Conservation (phyloP, 2,888 invertebrate genomes). For the Meteorus cinctellus region DNA sequence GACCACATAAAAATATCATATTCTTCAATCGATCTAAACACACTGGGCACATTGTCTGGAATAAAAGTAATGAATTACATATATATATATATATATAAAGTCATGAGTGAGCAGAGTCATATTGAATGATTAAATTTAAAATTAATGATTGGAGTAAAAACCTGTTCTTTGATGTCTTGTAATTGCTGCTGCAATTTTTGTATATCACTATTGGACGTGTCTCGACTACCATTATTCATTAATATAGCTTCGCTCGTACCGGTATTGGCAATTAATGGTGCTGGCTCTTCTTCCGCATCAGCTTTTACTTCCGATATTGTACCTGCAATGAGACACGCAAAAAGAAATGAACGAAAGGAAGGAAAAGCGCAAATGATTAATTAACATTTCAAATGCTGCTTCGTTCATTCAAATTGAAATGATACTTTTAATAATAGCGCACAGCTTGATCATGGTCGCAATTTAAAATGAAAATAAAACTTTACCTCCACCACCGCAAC, state of each 20-base stretch:
- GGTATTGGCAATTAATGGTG: constrained; percentile 60
- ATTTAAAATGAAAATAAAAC: constrained; percentile 15
- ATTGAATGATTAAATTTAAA: not conserved
- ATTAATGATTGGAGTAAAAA: constrained; percentile 65
- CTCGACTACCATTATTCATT: constrained; percentile 82
- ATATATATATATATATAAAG: not conserved
- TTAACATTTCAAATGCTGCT: not conserved
- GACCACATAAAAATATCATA: constrained; percentile 98
- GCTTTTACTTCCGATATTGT: constrained; percentile 75
- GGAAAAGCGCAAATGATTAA: not conserved
- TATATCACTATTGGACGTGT: constrained; percentile 84
- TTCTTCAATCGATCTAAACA: constrained; percentile 98
- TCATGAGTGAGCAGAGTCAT: not conserved
- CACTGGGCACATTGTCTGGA: constrained; percentile 98
- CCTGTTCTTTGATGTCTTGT: constrained; percentile 98
- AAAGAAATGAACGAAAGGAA: not conserved
- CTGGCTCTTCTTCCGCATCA: constrained; percentile 73
- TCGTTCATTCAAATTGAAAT: not conserved
- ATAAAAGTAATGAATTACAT: constrained; percentile 56
- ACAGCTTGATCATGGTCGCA: not conserved
- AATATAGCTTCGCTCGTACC: constrained; percentile 68
- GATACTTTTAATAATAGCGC: not conserved
- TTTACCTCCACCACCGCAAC: constrained; percentile 74
- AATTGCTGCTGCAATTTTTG: constrained; percentile 94
- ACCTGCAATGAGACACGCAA: constrained; percentile 63